Percentiles rank a stretch among this genome's conserved stretches.
Conservation (phyloP, 2,113 vertebrate species). For the Podocnemis expansa region DNA sequence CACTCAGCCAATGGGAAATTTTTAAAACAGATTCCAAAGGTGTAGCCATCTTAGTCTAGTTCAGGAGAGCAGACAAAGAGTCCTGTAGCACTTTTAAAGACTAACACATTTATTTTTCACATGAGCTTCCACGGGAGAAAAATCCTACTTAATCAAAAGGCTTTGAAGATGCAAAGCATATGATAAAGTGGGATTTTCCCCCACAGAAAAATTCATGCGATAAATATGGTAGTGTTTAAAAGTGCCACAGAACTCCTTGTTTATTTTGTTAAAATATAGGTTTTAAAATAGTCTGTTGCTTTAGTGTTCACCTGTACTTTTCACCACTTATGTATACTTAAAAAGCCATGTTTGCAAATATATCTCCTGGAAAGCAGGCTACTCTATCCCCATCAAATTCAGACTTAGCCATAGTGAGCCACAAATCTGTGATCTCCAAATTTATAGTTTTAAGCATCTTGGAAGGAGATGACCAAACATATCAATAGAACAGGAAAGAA, state of each 20-base stretch:
- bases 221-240: too few relatives aligned
- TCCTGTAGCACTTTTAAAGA: too few relatives aligned
- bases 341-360: background rate
- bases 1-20: background rate
- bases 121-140: too few relatives aligned
- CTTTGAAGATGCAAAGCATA: too few relatives aligned
- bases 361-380: background rate
- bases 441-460: background rate
- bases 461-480: background rate
- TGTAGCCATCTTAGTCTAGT: too few relatives aligned
- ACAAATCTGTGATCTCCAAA: background rate
- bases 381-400: background rate
- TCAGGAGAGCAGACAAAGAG: too few relatives aligned
- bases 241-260: too few relatives aligned
- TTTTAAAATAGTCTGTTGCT: background rate
- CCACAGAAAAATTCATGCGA: too few relatives aligned
- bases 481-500: background rate
- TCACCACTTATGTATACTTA: background rate
- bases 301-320: background rate
- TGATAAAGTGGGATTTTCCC: too few relatives aligned
- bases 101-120: too few relatives aligned
- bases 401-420: background rate
- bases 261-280: too few relatives aligned
- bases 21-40: background rate
- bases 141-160: too few relatives aligned